These are phyloP conservation scores for Drosophila micromelanica DNA, from an alignment of 1,140 invertebrate species.

Conservation along the genomic window DNA sequence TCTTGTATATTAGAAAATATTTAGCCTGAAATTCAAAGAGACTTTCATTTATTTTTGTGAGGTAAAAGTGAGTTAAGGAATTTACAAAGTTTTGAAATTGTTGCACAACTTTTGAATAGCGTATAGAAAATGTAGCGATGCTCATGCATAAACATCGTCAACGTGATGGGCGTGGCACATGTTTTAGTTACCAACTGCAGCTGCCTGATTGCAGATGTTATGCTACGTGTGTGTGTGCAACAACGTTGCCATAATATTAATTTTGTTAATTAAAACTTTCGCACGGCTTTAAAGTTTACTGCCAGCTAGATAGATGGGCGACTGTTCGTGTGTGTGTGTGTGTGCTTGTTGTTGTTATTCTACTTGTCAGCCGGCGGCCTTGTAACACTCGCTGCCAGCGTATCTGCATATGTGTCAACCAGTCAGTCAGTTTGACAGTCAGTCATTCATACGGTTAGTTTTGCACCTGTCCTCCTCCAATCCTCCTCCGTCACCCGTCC, in stretches of 20 bases:
- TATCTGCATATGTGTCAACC: constrained; percentile 27
- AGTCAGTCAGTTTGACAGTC: constrained; percentile 15
- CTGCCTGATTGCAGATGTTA: constrained; percentile 25
- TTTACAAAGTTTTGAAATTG: too few relatives aligned
- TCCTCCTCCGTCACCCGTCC: neutral
- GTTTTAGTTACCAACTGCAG: constrained; percentile 38
- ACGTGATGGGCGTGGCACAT: constrained; percentile 13
- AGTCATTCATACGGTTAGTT: constrained; percentile 20
- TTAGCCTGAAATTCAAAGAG: too few relatives aligned
- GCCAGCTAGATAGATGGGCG: constrained; percentile 33
- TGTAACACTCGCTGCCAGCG: constrained; percentile 28
- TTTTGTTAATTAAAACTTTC: constrained; percentile 82
- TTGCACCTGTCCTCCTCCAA: constrained; percentile 35
- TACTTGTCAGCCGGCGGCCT: constrained; percentile 29
- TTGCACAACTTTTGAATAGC: neutral
- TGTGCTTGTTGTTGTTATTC: constrained; percentile 20
- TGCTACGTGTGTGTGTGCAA: constrained; percentile 8
- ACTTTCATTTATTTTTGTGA: too few relatives aligned
- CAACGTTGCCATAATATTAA: constrained; percentile 72
- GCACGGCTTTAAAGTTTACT: constrained; percentile 71
- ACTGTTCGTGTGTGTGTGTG: constrained; percentile 10
- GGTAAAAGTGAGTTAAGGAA: too few relatives aligned
- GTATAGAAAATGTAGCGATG: neutral
- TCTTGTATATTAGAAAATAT: too few relatives aligned
- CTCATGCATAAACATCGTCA: constrained; percentile 29